Evolutionary conservation across 1,140 invertebrate genomes (phyloP).

Genomic region (Tetragnatha versicolor): DNA sequence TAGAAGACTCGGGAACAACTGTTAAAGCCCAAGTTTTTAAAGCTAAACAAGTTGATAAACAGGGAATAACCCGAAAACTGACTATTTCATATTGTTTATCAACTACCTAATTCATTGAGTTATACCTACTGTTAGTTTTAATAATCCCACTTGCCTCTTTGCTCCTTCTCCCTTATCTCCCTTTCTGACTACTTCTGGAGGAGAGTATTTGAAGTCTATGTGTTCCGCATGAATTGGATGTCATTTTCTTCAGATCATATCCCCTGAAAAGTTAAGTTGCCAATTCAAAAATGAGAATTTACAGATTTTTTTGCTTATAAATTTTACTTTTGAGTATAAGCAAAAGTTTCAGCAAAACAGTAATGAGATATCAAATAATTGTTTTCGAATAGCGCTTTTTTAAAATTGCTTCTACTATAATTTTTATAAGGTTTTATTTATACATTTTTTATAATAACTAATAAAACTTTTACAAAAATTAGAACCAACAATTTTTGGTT

Average conservation of each 20-base stretch:
- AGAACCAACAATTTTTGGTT: too few relatives aligned
- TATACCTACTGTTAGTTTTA: conserved; percentile 33
- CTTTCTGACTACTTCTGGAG: conserved; percentile 21
- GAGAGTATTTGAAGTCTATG: not conserved
- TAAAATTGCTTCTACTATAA: too few relatives aligned
- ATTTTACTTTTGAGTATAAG: conserved; percentile 2
- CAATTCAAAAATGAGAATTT: conserved; percentile 37
- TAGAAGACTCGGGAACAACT: too few relatives aligned
- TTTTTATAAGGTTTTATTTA: too few relatives aligned
- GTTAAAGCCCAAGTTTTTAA: too few relatives aligned
- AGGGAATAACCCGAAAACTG: not conserved
- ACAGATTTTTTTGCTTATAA: conserved; percentile 8
- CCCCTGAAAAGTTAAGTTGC: conserved; percentile 49
- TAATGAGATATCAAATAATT: not conserved
- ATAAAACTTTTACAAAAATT: too few relatives aligned
- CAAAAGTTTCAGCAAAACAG: too few relatives aligned
- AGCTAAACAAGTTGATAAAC: conserved; percentile 25
- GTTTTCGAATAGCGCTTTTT: too few relatives aligned
- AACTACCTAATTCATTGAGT: conserved; percentile 15
- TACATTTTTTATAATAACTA: too few relatives aligned
- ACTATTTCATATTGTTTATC: conserved; percentile 4
- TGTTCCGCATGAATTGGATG: conserved; percentile 23
- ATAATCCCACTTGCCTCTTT: conserved; percentile 21
- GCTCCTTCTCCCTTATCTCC: conserved; percentile 12
- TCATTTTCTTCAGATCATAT: conserved; percentile 32